A percentile compares a stretch with the other conserved stretches of the same genome.
phyloP scores from a whole-genome alignment of 2,888 invertebrate species.

The Punctoribates punctum region DNA sequence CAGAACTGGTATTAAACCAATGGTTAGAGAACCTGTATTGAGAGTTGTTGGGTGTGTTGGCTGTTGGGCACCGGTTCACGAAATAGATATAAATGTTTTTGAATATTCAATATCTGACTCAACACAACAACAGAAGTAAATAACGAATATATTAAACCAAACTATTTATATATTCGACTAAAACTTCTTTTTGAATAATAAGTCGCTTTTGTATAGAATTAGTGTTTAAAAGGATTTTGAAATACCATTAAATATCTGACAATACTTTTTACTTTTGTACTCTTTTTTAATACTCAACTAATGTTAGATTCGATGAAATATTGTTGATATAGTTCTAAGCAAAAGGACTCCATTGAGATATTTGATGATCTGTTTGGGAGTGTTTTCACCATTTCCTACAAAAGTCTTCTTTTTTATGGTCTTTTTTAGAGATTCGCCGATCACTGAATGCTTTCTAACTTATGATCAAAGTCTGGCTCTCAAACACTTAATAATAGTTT shows the following conservation, averaged over 20 bases:
- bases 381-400: neutral
- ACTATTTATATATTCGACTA: neutral
- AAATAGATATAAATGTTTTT: too few relatives aligned
- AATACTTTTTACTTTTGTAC: neutral
- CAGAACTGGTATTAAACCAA: neutral
- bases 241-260: neutral
- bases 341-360: neutral
- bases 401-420: neutral
- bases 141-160: neutral
- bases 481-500: neutral
- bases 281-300: neutral
- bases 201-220: neutral
- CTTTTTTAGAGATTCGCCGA: neutral
- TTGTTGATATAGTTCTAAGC: neutral
- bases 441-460: neutral
- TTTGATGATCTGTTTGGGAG: conserved; percentile 5
- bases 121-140: conserved; percentile 1
- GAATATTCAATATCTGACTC: too few relatives aligned
- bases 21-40: too few relatives aligned
- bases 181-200: neutral
- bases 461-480: neutral
- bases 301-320: conserved; percentile 1
- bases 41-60: too few relatives aligned
- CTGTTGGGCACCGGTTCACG: too few relatives aligned
- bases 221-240: neutral